These are phyloP conservation scores for Nysson spinosus DNA, from an alignment of 2,888 invertebrate species.

Conservation along the genomic window DNA sequence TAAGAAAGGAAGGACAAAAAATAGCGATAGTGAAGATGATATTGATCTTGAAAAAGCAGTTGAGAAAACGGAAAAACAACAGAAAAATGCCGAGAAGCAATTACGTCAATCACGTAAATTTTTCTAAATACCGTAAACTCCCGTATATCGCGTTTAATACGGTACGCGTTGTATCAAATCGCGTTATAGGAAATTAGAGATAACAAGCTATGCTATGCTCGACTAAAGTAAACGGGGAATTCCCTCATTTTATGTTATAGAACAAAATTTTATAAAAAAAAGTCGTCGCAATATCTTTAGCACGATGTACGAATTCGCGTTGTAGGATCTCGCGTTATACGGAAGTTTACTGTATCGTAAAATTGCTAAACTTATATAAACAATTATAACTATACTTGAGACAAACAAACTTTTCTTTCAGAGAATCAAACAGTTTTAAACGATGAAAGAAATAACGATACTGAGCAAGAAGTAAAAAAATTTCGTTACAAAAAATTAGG, in stretches of 20 bases:
- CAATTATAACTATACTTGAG: background rate
- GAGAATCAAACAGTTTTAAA: conserved; percentile 1
- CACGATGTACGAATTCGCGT: too few species aligned
- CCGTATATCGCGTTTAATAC: too few species aligned
- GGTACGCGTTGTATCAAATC: too few species aligned
- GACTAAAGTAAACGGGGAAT: too few species aligned
- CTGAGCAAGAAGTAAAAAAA: conserved; percentile 51
- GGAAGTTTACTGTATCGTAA: background rate
- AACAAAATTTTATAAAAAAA: too few species aligned
- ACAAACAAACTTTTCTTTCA: conserved; percentile 9
- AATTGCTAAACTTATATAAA: background rate
- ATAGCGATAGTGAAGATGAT: conserved; percentile 81
- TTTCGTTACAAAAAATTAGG: conserved; percentile 84
- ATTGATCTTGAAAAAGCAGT: conserved; percentile 80
- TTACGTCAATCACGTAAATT: conserved; percentile 29
- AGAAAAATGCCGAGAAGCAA: conserved; percentile 57
- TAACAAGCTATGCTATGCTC: too few species aligned
- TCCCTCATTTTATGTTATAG: too few species aligned
- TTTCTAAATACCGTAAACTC: background rate
- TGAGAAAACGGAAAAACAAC: conserved; percentile 79
- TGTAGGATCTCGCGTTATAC: too few species aligned
- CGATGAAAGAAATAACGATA: conserved; percentile 53
- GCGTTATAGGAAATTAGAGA: too few species aligned
- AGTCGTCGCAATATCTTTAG: too few species aligned
- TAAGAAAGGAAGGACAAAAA: conserved; percentile 62